Evolutionary conservation across 2,888 invertebrate genomes (phyloP), one percentile per base, ranked within the genome.

Genomic region (Nasonia oneida): DNA sequence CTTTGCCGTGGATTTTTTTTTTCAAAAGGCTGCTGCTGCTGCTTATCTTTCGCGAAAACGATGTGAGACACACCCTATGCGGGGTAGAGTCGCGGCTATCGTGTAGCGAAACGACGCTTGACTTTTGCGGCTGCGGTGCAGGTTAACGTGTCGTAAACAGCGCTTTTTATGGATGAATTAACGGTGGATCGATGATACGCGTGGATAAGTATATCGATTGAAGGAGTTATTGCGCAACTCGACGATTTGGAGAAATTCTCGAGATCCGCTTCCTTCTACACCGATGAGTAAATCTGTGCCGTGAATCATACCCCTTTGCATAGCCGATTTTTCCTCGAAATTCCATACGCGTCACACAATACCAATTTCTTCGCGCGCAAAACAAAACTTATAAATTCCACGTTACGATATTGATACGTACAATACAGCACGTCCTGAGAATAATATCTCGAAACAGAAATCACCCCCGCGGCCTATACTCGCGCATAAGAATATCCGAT

Each of bases 41-140:
- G 12, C 12, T 53, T 53, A 53, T 53, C 10, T 61, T 15, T 12
- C 15, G 8, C 4, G 67, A n/a, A 23, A 61, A 3, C 74, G 61
- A 57, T 29, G 1, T 29, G 29, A 29, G 50, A 37, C 50, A 33
- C 50, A 37, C 53, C 53, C 53, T 18, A 6, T 23, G 61, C 1
- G n/a, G 18, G 57, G 5, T 18, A 18, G n/a, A 15, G 57, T 57
- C 4, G 57, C 18, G 18, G 47, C 18, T 67, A 75, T 75, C 67
- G 75, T 67, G 64, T 67, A 82, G 50, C 64, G 74, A 81, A 73
- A 39, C 71, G 42, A 47, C 23, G 61, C 61, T 81, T 33, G 61
- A 61, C 61, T 81, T 74, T 81, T 81, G 74, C 23, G 74, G 81
- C 73, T 61, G 61, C 61, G 4, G 61, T 6, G 61, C 6, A 4